Evolutionary conservation across 2,888 invertebrate genomes (phyloP).

Genomic region (Ophonus ardosiacus): DNA sequence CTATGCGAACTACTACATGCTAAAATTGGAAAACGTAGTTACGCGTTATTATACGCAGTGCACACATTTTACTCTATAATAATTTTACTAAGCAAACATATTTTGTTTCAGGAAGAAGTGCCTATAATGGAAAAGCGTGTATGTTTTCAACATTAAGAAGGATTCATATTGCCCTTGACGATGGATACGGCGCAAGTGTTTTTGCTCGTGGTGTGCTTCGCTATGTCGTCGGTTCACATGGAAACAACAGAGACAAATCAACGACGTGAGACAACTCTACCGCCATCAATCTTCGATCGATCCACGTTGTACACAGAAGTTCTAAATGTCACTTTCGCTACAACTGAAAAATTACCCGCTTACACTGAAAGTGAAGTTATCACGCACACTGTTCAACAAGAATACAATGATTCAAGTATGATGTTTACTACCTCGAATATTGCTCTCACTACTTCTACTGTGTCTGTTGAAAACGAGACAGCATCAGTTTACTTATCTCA

Average conservation of each 20-base stretch:
- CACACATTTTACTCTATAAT: too few relatives aligned
- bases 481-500: conserved; percentile 7
- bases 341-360: conserved; percentile 14
- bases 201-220: conserved; percentile 12
- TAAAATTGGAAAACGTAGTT: too few relatives aligned
- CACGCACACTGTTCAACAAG: not conserved
- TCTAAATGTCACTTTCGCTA: conserved; percentile 3
- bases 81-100: not conserved
- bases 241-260: conserved; percentile 38
- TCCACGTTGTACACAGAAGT: not conserved
- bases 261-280: conserved; percentile 16
- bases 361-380: not conserved
- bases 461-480: conserved; percentile 34
- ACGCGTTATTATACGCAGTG: too few relatives aligned
- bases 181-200: conserved; percentile 29
- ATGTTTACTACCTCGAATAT: not conserved
- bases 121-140: conserved; percentile 1
- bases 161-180: not conserved
- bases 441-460: not conserved
- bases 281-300: conserved; percentile 32
- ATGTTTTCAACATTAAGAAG: conserved; percentile 4
- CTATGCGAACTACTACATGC: too few relatives aligned
- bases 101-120: conserved; percentile 49
- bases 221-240: conserved; percentile 32
- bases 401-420: not conserved